Evolutionary conservation across 2,888 invertebrate species (phyloP), one percentile per base, ranked within the genome.

Genomic region (Piscicola geometra): DNA sequence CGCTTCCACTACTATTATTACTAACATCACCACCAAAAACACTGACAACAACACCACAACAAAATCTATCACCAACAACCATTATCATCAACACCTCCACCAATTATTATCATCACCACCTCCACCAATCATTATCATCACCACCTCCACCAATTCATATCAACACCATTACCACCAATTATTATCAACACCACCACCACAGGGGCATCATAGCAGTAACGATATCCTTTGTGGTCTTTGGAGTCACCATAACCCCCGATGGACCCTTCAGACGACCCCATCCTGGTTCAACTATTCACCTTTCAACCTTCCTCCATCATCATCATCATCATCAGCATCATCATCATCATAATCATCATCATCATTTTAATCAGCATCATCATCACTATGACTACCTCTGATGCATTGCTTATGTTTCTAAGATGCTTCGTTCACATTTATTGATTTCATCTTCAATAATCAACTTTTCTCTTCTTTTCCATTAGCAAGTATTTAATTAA

Each of bases 221-320:
- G 67, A 79, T 87, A 35, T 86, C 86, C 28, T 88, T 88, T 80
- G 81, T 88, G 35, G 81, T 88, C 41, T 84, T 88, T 78, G 88
- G 88, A 1, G 87, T 88, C 0, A 88, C 87, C 21, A 87, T 88
- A 72, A 88, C 87, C 5, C 88, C 88, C 28, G 88, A 88, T 84
- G 88, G 88, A 5, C 87, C 88, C 30, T 88, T 88, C 80, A 83
- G 83, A 66, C 83, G 88, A 79, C 88, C 88, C 21, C 88, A 88
- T 83, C 88, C 88, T 74, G 86, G 86, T 86, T 69, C 41, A 41
- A 41, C 41, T 15, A 41, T 9, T 5, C 41, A 15, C 15, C 41
- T 28, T 25, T 25, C 32, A 18, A 30, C 30, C 28, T n/a, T 3
- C 25, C 18, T 41, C 18, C 21, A 18, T 56, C 52, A 25, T 36